These are phyloP conservation scores for Drosophila lacteicornis DNA, from an alignment of 1,140 invertebrate genomes.

Conservation along the genomic window DNA sequence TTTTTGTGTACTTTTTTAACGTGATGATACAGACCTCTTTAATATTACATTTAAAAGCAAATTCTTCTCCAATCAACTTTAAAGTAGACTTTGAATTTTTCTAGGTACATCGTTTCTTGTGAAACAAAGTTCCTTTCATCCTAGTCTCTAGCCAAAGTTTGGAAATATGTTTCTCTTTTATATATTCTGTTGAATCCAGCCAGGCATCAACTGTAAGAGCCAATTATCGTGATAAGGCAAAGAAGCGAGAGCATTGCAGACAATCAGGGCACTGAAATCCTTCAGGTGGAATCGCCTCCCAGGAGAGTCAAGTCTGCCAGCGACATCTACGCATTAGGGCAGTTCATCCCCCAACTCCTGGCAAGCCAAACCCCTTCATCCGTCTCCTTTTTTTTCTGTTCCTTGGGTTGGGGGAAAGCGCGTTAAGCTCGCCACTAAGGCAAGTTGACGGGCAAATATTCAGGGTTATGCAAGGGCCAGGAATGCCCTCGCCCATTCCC, in stretches of 20 bases:
- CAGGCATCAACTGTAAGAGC: slow-evolving; percentile 42
- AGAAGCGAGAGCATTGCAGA: slow-evolving; percentile 29
- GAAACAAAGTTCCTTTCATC: not conserved
- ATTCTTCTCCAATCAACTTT: not conserved
- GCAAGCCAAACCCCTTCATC: slow-evolving; percentile 8
- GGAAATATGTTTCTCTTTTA: slow-evolving; percentile 24
- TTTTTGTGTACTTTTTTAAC: no score
- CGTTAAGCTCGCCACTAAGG: slow-evolving; percentile 53
- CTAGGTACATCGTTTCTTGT: not conserved
- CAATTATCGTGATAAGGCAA: slow-evolving; percentile 50
- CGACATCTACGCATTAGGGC: slow-evolving; percentile 48
- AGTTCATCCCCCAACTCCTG: not conserved
- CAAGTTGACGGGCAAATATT: slow-evolving; percentile 57
- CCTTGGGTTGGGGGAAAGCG: not conserved
- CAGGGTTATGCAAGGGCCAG: slow-evolving; percentile 43
- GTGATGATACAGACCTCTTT: no score
- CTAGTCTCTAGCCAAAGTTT: not conserved
- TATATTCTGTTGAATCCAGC: slow-evolving; percentile 21
- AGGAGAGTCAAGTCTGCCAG: slow-evolving; percentile 30
- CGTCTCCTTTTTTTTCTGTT: not conserved
- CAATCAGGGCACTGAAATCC: slow-evolving; percentile 41
- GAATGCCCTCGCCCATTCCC: not conserved
- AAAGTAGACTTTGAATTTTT: not conserved
- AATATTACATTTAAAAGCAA: no score
- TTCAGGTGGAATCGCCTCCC: slow-evolving; percentile 48